These are phyloP conservation scores for Lucilia sericata DNA, from an alignment of 1,140 invertebrate genomes.

Conservation along the genomic window DNA sequence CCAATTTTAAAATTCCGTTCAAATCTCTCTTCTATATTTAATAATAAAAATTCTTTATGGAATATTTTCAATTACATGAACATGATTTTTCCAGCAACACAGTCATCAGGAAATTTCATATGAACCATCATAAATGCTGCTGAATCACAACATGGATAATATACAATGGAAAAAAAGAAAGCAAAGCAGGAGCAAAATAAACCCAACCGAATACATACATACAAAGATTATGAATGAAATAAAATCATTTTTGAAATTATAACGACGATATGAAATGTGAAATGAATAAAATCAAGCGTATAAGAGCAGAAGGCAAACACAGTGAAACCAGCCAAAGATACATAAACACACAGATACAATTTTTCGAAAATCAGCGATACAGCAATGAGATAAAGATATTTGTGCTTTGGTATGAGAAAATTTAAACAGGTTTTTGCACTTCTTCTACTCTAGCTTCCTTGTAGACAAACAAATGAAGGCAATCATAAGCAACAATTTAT, in stretches of 20 bases:
- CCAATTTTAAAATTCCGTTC: conserved; percentile 35
- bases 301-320: background rate
- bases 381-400: background rate
- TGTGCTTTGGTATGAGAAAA: background rate
- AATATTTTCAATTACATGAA: conserved; percentile 38
- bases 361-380: background rate
- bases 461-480: conserved; percentile 34
- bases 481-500: conserved; percentile 43
- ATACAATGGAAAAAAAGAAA: background rate
- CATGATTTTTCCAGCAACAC: background rate
- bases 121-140: background rate
- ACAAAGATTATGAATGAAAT: conserved; percentile 25
- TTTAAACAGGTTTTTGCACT: background rate
- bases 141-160: background rate
- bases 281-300: conserved; percentile 14
- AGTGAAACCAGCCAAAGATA: background rate
- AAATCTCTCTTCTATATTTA: conserved; percentile 19
- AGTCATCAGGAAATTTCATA: background rate
- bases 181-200: too few relatives aligned
- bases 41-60: conserved; percentile 35
- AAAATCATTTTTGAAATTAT: conserved; percentile 25
- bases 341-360: background rate
- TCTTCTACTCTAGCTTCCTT: background rate
- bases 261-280: conserved; percentile 14
- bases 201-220: too few relatives aligned